Evolutionary conservation across 2,113 vertebrate genomes (phyloP), one percentile per base, ranked within the genome.

Genomic region (Alectura lathami): DNA sequence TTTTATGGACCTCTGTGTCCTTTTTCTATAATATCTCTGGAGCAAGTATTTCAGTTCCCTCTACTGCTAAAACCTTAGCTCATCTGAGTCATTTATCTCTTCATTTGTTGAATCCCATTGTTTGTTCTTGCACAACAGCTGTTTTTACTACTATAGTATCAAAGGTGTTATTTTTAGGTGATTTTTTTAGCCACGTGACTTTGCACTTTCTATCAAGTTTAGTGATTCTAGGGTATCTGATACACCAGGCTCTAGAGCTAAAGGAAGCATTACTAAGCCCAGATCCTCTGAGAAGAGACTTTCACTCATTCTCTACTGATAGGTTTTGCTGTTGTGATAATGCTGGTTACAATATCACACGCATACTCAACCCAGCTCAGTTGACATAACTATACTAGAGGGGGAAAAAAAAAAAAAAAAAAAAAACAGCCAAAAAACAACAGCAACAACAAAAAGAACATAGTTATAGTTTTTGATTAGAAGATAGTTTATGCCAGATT

Each of bases 31-130:
- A n/a, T 34, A 42, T 14, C 27, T 75, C 69, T 72, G 56, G 45
- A 32, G 17, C 36, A 90, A 72, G 29, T 48, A 57, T 36, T 93
- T 88, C 27, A 48, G 0, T 64, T 29, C 70, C 34, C 17, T 74
- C 47, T 75, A 14, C 32, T 83, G 50, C 34, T 90, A 88, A 93
- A 86, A 60, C 14, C 42, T 82, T 38, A n/a, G 9, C 48, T 92
- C 30, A 54, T 10, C 32, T 64, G 20, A 70, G 24, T n/a, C 9
- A 47, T 63, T 86, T 86, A 15, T 82, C 32, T 64, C 40, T 75
- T 81, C 30, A 48, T 27, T 13, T 82, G 8, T 57, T 82, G 66
- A 81, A 93, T 92, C 56, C 26, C 30, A 32, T 18, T 57, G 64
- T 73, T 75, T 76, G 16, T 38, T 86, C 73, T 80, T 83, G 34